A percentile compares a stretch with the other conserved stretches of the same genome.
These are phyloP conservation scores for Chromoteleia sp. DNA, from an alignment of 2,888 invertebrate species.

Conservation along the genomic window DNA sequence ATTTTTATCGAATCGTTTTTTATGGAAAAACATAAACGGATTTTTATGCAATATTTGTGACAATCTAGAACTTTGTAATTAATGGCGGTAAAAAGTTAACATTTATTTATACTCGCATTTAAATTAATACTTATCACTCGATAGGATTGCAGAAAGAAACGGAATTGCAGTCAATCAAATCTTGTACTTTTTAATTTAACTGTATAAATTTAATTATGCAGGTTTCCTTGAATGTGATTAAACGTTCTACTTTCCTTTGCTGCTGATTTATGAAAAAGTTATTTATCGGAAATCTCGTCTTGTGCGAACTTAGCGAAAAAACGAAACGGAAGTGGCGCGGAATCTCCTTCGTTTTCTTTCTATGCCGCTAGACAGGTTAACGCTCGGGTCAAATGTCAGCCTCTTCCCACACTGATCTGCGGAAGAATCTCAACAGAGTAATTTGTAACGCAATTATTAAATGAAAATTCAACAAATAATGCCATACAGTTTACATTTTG, in stretches of 20 bases:
- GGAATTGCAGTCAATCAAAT: not conserved
- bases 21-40: no score
- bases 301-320: constrained; percentile 21
- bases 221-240: constrained; percentile 2
- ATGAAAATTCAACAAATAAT: constrained; percentile 37
- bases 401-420: constrained; percentile 55
- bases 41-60: no score
- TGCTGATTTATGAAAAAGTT: constrained; percentile 42
- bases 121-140: no score
- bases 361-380: constrained; percentile 31
- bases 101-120: no score
- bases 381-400: constrained; percentile 63
- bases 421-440: constrained; percentile 36
- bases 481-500: constrained; percentile 16
- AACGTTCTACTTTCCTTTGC: constrained; percentile 33
- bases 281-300: constrained; percentile 43
- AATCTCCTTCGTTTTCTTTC: constrained; percentile 29
- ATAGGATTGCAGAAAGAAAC: not conserved
- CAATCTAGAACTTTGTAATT: no score
- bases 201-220: constrained; percentile 26
- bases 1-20: no score
- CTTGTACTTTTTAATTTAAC: not conserved
- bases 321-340: constrained; percentile 52
- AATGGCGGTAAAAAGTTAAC: no score
- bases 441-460: constrained; percentile 52